Base-by-base conservation (phyloP, 1,140 invertebrate species). In the Orius insidiosus region DNA sequence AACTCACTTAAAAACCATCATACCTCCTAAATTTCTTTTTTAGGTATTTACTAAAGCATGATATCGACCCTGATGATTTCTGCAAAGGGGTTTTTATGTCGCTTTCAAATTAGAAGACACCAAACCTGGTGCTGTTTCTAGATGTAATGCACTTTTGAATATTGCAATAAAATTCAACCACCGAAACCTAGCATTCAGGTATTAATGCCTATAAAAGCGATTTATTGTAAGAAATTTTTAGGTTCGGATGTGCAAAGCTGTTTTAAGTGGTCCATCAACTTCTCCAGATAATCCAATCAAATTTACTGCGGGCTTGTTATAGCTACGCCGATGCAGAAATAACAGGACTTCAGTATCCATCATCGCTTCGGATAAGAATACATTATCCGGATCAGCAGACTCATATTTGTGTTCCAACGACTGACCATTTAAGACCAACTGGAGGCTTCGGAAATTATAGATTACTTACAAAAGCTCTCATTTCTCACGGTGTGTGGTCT, bases 241-340 rank as follows among this genome's bases (percentile, higher is more conserved):
- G 68, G 78, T 84, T 24, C 63, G 69, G 38, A 80, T 81, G 70
- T 85, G 84, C 55, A 74, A 71, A 19, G 89, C 85, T 13, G 68
- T 71, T 1, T 87, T 97, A 41, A 67, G 83, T 41, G 86, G 94
- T 58, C 90, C 90, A 7, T 74, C 76, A 49, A 78, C 75, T 3
- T 75, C 85, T 55, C 73, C 75, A 11, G 90, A 97, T 59, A 79
- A 74, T 44, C 76, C 85, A 5, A 61, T 92, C n/a, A 90, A 93
- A 61, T 93, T 95, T 58, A 89, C 87, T 13, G 88, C 90, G 90
- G 90, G 0, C 70, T 96, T 0, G 75, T 94, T 16, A 72, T 89
- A 30, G 84, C 81, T 13, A 76, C 95, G 18, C 76, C 76, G 7
- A 90, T 56, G 86, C 85, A 0, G 84, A 87, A 59, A 72, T 96